These are phyloP conservation scores for Drosophila kanapiae DNA, from an alignment of 1,140 invertebrate genomes.

Conservation along the genomic window DNA sequence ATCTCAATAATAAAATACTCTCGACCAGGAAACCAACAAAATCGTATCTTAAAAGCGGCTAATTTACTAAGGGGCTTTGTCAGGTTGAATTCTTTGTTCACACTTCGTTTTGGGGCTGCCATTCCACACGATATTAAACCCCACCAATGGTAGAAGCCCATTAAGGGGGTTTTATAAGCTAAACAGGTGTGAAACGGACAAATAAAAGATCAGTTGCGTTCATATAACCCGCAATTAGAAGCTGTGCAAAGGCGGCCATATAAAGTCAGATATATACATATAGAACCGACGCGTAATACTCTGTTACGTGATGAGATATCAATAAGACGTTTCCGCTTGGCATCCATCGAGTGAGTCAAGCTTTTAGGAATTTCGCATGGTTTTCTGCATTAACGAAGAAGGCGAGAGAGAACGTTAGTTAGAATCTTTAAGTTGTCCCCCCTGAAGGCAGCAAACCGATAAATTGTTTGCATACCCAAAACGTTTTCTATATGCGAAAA, in stretches of 20 bases:
- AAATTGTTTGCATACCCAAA: slow-evolving; percentile 37
- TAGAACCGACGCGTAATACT: slow-evolving; percentile 29
- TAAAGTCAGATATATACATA: slow-evolving; percentile 15
- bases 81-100: slow-evolving; percentile 24
- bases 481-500: slow-evolving; percentile 41
- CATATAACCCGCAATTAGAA: slow-evolving; percentile 41
- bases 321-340: slow-evolving; percentile 42
- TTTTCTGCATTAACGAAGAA: slow-evolving; percentile 31
- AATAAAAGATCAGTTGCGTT: slow-evolving; percentile 49
- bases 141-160: slow-evolving; percentile 45
- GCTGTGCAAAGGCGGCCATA: slow-evolving; percentile 3
- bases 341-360: slow-evolving; percentile 29
- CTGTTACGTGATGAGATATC: slow-evolving; percentile 25
- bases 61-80: slow-evolving; percentile 40
- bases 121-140: slow-evolving; percentile 10
- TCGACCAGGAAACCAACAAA: slow-evolving; percentile 31
- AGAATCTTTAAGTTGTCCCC: neutral
- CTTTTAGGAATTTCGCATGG: slow-evolving; percentile 32
- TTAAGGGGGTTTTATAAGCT: slow-evolving; percentile 48
- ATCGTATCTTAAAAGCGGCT: slow-evolving; percentile 29
- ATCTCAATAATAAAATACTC: slow-evolving; percentile 8
- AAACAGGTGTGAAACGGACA: slow-evolving; percentile 48
- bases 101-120: slow-evolving; percentile 11
- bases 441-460: slow-evolving; percentile 27
- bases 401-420: neutral